phyloP scores from a whole-genome alignment of 2,113 vertebrate genomes.

The Rana temporaria region DNA sequence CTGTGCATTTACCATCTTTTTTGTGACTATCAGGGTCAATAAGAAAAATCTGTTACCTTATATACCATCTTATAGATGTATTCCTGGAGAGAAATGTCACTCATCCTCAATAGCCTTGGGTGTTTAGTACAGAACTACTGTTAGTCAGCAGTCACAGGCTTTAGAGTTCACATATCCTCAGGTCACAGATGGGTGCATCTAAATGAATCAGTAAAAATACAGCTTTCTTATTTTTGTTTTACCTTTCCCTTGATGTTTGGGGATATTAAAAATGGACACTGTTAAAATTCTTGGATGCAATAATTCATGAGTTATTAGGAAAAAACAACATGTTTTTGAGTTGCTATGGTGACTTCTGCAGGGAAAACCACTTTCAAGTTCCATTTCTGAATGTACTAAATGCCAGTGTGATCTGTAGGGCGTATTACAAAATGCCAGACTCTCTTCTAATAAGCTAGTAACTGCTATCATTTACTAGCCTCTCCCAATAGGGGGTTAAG shows the following conservation, averaged over 20 bases:
- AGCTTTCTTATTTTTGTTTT: neutral
- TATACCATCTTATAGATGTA: neutral
- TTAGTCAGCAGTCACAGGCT: neutral
- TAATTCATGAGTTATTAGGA: constrained; percentile 18
- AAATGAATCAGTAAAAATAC: neutral
- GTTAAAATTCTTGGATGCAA: neutral
- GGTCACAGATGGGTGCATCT: neutral
- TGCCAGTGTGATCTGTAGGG: constrained; percentile 43
- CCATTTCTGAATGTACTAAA: constrained; percentile 44
- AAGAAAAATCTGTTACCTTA: too few relatives aligned
- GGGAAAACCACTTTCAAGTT: constrained; percentile 20
- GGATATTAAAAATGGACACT: constrained; percentile 41
- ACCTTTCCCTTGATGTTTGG: neutral
- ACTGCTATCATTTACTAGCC: constrained; percentile 36
- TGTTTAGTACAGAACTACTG: neutral
- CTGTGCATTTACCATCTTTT: neutral
- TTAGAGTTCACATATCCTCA: neutral
- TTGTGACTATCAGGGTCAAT: too few relatives aligned
- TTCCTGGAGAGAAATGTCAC: neutral
- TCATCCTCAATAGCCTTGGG: too few relatives aligned
- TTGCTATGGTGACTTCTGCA: constrained; percentile 32
- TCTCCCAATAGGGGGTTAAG: constrained; percentile 20
- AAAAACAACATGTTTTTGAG: neutral
- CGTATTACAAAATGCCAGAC: constrained; percentile 46
- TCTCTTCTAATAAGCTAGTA: constrained; percentile 47